These are phyloP conservation scores for Hypomecis atomaria DNA, from an alignment of 2,888 invertebrate genomes.

Conservation along the genomic window DNA sequence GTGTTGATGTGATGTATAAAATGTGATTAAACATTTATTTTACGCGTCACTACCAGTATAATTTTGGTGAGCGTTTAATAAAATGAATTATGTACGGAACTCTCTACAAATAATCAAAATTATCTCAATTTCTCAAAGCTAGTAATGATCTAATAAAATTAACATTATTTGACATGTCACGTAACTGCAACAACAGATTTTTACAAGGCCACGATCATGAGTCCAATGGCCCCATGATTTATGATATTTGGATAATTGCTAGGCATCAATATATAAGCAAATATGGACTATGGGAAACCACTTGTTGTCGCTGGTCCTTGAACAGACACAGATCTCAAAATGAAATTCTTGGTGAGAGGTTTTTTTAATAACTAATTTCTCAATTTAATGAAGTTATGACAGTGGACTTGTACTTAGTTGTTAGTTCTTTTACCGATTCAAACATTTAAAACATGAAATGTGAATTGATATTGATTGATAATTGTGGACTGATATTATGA, in stretches of 20 bases:
- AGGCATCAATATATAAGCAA: slow-evolving; percentile 40
- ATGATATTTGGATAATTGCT: slow-evolving; percentile 12
- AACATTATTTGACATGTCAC: slow-evolving; percentile 7
- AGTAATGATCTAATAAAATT: slow-evolving; percentile 21
- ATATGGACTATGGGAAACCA: slow-evolving; percentile 30
- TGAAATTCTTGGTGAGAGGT: slow-evolving; percentile 50
- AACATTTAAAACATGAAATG: too few species aligned
- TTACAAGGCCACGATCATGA: slow-evolving; percentile 32
- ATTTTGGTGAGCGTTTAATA: too few species aligned
- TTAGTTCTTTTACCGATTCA: too few species aligned
- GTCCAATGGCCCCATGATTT: slow-evolving; percentile 41
- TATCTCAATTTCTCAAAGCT: not conserved
- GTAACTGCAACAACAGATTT: slow-evolving; percentile 20
- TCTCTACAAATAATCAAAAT: not conserved
- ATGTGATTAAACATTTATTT: too few species aligned
- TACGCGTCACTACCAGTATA: too few species aligned
- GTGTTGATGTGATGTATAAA: too few species aligned
- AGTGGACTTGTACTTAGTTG: too few species aligned
- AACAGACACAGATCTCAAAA: slow-evolving; percentile 46
- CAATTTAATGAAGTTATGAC: not conserved
- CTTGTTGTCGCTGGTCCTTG: slow-evolving; percentile 38
- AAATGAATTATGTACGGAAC: slow-evolving; percentile 3
- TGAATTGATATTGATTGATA: too few species aligned
- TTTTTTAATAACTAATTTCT: slow-evolving; percentile 1
- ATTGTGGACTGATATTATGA: too few species aligned